A percentile compares a stretch with the other conserved stretches of the same genome.
phyloP scores from a whole-genome alignment of 2,113 vertebrate species.

The Scytalopus superciliaris region DNA sequence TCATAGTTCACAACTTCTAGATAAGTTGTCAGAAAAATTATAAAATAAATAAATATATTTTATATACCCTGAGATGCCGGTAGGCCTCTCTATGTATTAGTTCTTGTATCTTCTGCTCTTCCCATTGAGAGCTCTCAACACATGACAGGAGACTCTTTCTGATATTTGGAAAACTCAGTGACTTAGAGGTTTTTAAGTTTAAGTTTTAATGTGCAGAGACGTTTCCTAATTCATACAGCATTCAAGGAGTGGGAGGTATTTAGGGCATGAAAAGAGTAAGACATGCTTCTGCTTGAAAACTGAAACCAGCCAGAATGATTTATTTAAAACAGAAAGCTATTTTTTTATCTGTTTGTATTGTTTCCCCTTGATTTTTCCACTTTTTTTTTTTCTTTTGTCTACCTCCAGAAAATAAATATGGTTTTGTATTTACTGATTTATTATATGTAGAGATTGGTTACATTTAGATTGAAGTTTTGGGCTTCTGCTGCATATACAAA shows the following conservation, averaged over 20 bases:
- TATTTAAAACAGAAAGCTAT: not conserved
- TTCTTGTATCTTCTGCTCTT: not conserved
- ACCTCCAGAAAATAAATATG: not conserved
- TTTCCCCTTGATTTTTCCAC: not conserved
- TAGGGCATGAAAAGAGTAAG: not conserved
- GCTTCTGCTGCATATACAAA: not conserved
- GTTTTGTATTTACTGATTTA: not conserved
- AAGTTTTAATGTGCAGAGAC: not conserved
- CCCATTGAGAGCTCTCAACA: not conserved
- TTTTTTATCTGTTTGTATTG: not conserved
- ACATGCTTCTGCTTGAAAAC: not conserved
- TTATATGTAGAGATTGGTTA: not conserved
- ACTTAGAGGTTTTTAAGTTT: not conserved
- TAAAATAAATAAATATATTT: not conserved
- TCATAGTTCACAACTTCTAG: not conserved
- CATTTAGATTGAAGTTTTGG: not conserved
- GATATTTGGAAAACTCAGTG: not conserved
- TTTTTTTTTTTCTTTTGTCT: not conserved
- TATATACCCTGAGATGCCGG: not conserved
- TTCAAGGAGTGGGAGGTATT: not conserved
- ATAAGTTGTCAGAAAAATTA: not conserved
- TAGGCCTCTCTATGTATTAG: not conserved
- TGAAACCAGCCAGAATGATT: not conserved
- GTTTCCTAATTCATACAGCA: not conserved
- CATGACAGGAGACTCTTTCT: not conserved